Conservation (phyloP, 2,113 vertebrate species). For the Petrocephalus zakoni region DNA sequence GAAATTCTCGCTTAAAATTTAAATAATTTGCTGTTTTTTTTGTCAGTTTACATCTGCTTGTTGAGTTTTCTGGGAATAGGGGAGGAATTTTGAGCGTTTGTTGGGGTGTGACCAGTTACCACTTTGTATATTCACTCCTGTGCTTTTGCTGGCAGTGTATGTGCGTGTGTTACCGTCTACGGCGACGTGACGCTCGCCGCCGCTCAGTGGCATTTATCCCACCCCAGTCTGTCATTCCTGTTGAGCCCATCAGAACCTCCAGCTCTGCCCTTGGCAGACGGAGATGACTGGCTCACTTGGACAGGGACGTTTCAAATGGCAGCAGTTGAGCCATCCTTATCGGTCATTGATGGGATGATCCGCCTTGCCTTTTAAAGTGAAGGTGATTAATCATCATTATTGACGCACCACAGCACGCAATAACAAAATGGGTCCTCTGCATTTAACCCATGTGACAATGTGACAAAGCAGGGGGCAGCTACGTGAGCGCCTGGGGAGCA, state of each 20-base stretch:
- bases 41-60: not conserved
- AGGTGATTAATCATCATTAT: too few relatives aligned
- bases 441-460: too few relatives aligned
- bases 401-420: too few relatives aligned
- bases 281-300: conserved; percentile 14
- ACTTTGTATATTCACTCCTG: not conserved
- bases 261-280: not conserved
- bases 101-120: not conserved
- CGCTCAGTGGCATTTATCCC: not conserved
- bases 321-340: not conserved
- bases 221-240: not conserved
- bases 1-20: not conserved
- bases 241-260: not conserved
- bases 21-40: not conserved
- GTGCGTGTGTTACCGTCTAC: too few relatives aligned
- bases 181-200: not conserved
- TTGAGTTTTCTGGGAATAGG: not conserved
- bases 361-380: not conserved
- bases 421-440: too few relatives aligned
- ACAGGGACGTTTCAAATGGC: not conserved
- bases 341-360: not conserved
- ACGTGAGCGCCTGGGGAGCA: too few relatives aligned
- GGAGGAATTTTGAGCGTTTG: too few relatives aligned
- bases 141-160: not conserved
- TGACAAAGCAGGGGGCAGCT: too few relatives aligned